Percentiles rank a stretch among this genome's conserved stretches.
phyloP scores from a whole-genome alignment of 2,888 invertebrate species.

The Zaprionus bogoriensis region DNA sequence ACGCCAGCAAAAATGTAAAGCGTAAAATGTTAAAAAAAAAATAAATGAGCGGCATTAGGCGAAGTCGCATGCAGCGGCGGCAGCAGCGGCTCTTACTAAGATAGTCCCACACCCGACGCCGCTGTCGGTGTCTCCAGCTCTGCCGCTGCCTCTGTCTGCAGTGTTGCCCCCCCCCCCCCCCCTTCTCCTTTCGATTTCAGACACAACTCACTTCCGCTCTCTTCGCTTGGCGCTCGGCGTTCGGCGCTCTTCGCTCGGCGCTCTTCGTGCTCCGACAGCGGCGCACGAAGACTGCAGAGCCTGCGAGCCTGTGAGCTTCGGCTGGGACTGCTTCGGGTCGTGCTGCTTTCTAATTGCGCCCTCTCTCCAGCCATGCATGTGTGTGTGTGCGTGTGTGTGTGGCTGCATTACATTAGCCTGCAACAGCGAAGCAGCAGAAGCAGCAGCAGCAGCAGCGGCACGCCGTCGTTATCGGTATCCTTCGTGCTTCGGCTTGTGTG shows the following conservation, averaged over 20 bases:
- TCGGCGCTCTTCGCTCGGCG: not conserved
- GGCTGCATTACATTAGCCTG: slow-evolving; percentile 65
- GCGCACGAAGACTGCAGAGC: slow-evolving; percentile 52
- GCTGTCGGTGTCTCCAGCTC: not conserved
- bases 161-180: not conserved
- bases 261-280: slow-evolving; percentile 23
- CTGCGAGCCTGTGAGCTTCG: slow-evolving; percentile 28
- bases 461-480: slow-evolving; percentile 41
- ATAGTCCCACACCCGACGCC: slow-evolving; percentile 9
- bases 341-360: slow-evolving; percentile 71
- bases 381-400: slow-evolving; percentile 36
- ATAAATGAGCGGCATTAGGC: slow-evolving; percentile 15
- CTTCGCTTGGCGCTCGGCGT: not conserved
- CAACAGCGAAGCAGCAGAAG: slow-evolving; percentile 34
- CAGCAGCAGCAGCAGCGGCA: slow-evolving; percentile 28
- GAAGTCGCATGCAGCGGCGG: slow-evolving; percentile 16
- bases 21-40: slow-evolving; percentile 18
- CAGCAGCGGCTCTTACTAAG: not conserved
- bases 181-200: slow-evolving; percentile 45
- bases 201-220: slow-evolving; percentile 24
- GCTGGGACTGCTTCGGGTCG: slow-evolving; percentile 54
- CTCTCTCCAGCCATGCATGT: slow-evolving; percentile 25
- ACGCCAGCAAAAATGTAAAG: slow-evolving; percentile 12
- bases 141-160: not conserved
- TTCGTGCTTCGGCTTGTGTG: slow-evolving; percentile 47